A percentile compares a stretch with the other conserved stretches of the same genome.
Evolutionary conservation across 1,140 invertebrate genomes (phyloP).

Genomic region (Ganaspis sp.): DNA sequence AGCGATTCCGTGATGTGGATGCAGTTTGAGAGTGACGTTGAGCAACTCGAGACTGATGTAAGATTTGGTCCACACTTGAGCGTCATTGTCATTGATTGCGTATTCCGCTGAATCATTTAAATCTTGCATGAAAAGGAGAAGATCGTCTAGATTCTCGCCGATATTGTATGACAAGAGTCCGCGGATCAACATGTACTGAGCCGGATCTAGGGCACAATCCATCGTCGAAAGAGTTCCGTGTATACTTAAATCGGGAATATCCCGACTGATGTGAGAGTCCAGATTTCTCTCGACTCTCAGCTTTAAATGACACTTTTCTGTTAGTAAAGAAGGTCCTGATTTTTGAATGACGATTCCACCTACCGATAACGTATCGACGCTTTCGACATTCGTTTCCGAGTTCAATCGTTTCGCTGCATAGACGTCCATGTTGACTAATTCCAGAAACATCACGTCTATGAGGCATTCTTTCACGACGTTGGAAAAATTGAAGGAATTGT

Average conservation of each 20-base stretch:
- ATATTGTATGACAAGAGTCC: constrained; percentile 94
- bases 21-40: constrained; percentile 89
- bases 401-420: constrained; percentile 81
- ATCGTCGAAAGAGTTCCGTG: constrained; percentile 91
- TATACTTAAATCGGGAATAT: constrained; percentile 90
- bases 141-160: constrained; percentile 90
- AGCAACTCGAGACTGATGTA: constrained; percentile 90
- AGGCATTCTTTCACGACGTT: constrained; percentile 78
- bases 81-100: constrained; percentile 43
- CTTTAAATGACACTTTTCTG: constrained; percentile 87
- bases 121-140: constrained; percentile 65
- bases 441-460: constrained; percentile 86
- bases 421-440: constrained; percentile 89
- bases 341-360: constrained; percentile 78
- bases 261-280: constrained; percentile 81
- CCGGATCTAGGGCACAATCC: constrained; percentile 87
- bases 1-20: constrained; percentile 77
- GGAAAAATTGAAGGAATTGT: constrained; percentile 84
- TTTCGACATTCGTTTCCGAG: constrained; percentile 50
- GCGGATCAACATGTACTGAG: constrained; percentile 92
- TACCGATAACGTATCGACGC: constrained; percentile 67
- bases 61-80: constrained; percentile 83
- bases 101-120: constrained; percentile 54
- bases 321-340: constrained; percentile 81
- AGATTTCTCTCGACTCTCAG: constrained; percentile 90